Evolutionary conservation across 2,888 invertebrate species (phyloP).

Genomic region (Microplitis manilae): DNA sequence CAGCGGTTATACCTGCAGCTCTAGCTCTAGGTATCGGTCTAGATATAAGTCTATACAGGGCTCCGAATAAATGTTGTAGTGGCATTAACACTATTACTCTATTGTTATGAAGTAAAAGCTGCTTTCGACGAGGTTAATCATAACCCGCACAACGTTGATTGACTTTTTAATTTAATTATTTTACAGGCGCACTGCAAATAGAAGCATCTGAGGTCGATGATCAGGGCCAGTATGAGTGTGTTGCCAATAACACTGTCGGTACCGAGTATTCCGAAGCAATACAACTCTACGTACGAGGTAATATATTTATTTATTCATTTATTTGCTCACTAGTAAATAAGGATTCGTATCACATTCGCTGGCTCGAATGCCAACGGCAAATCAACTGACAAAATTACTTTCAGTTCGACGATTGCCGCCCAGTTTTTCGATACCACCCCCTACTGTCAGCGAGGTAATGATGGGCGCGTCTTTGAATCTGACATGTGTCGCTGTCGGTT

Average conservation of each 20-base stretch:
- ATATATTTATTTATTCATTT: conserved; percentile 26
- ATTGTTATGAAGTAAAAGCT: neutral
- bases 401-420: conserved; percentile 95
- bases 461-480: conserved; percentile 92
- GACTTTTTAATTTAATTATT: conserved; percentile 22
- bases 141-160: conserved; percentile 15
- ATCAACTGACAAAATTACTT: conserved; percentile 52
- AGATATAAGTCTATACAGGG: neutral
- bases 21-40: too few relatives aligned
- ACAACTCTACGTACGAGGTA: conserved; percentile 94
- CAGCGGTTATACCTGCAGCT: neutral
- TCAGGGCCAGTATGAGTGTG: conserved; percentile 96
- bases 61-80: neutral
- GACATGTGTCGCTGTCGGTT: conserved; percentile 97
- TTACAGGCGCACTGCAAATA: conserved; percentile 88
- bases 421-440: conserved; percentile 94
- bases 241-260: conserved; percentile 93
- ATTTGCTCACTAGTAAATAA: neutral
- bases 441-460: conserved; percentile 89
- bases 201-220: conserved; percentile 91
- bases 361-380: neutral
- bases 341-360: too few relatives aligned
- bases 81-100: neutral
- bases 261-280: conserved; percentile 94
- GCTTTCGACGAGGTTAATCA: conserved; percentile 32